Evolutionary conservation across 2,888 invertebrate species (phyloP), one percentile per base, ranked within the genome.

Genomic region (Drosophila percnosoma): DNA sequence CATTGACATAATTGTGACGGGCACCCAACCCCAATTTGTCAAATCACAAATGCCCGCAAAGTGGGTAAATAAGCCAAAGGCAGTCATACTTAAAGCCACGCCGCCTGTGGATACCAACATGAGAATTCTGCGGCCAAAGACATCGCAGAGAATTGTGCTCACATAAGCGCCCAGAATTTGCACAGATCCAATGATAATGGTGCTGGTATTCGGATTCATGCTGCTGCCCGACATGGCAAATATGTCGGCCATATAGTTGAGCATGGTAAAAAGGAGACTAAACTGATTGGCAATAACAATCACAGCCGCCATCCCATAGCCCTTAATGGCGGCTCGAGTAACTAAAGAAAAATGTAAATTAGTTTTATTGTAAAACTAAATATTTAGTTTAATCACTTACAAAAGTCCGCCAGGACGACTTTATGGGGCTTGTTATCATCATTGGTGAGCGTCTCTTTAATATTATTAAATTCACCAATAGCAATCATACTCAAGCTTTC

Each of bases 191-290:
- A 91, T 83, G 33, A 92, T 83, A 24, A 93, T 93, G 0, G 92
- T 90, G 34, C 90, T 89, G 6, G 87, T 85, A 49, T 92, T 89
- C 0, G 92, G 91, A 55, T 91, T 83, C 73, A 93, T 79, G 4
- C 75, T 78, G 5, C 91, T 89, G 8, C 91, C 89, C 7, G 91
- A 84, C n/a, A 73, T 57, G 2, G 83, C 77, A 27, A 93, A 93
- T 34, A 93, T 92, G n/a, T 84, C 82, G 8, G 93, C 89, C 80
- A 92, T 91, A 60, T 93, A 93, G 66, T 90, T 93, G 13, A 92
- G 73, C 68, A 93, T 87, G 11, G 91, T 86, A 48, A 91, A 92
- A 6, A 83, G 69, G 0, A 93, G 92, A 31, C 92, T 90, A n/a
- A 90, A 90, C 58, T 91, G 91, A 70, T 91, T 92, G 2, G 90